Conservation (phyloP, 2,797 vertebrate species). For the Myotis pilosus region DNA sequence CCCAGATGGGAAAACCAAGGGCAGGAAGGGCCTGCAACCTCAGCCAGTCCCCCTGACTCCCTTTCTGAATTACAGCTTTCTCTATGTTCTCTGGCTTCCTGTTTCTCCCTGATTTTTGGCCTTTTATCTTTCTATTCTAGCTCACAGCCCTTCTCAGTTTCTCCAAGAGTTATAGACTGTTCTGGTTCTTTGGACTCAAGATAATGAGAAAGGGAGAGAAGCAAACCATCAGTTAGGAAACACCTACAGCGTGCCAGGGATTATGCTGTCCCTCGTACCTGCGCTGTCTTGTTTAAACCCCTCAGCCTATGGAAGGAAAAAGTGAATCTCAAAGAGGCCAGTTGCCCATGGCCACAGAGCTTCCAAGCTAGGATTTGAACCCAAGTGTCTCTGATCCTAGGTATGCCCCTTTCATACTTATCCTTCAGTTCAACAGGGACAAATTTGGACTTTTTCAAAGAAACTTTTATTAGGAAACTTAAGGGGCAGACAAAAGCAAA, state of each 20-base stretch:
- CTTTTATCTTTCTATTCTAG: not conserved
- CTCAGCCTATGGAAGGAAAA: not conserved
- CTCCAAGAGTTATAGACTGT: not conserved
- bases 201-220: not conserved
- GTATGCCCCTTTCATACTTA: not conserved
- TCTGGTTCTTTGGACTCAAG: not conserved
- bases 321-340: not conserved
- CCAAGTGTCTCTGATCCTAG: not conserved
- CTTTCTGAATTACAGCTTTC: not conserved
- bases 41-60: too few relatives aligned
- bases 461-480: not conserved
- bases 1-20: not conserved
- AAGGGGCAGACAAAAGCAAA: not conserved
- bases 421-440: not conserved
- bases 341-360: not conserved
- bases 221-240: not conserved
- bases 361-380: not conserved
- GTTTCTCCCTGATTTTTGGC: not conserved
- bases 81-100: not conserved
- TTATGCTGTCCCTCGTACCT: fast-evolving
- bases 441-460: not conserved
- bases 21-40: not conserved
- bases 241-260: not conserved
- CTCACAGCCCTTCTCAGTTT: not conserved
- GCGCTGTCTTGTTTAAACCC: not conserved